Evolutionary conservation across 2,888 invertebrate genomes (phyloP).

Genomic region (Scaptomyza tumidula): DNA sequence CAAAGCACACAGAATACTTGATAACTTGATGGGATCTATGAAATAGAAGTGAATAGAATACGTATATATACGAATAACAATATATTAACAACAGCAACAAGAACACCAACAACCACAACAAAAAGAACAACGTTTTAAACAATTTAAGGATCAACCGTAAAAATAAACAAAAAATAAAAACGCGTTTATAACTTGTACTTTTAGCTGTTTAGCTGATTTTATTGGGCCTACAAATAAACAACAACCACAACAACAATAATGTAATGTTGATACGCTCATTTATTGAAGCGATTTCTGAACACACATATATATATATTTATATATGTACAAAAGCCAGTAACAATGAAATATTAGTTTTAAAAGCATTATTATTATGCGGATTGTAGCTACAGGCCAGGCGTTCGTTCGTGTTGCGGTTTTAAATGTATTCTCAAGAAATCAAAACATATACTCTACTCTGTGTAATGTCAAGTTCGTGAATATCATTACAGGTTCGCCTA

Average conservation of each 20-base stretch:
- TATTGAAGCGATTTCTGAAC: background rate
- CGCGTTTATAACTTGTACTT: conserved; percentile 45
- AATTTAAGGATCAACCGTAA: conserved; percentile 20
- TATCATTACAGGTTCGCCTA: too few relatives aligned
- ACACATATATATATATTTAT: conserved; percentile 8
- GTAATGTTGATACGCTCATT: background rate
- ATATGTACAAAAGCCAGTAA: conserved; percentile 3
- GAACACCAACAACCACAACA: conserved; percentile 3
- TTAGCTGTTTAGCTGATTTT: conserved; percentile 60
- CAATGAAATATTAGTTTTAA: background rate
- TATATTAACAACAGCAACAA: background rate
- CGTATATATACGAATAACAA: conserved; percentile 2
- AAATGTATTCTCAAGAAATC: conserved; percentile 1
- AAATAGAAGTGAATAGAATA: conserved; percentile 1
- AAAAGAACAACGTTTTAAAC: conserved; percentile 3
- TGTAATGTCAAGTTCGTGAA: background rate
- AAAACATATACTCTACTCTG: background rate
- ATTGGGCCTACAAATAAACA: conserved; percentile 64
- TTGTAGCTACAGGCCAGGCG: conserved; percentile 1
- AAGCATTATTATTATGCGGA: background rate
- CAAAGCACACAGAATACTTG: background rate
- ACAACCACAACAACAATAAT: conserved; percentile 2
- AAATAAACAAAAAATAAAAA: background rate
- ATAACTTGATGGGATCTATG: background rate
- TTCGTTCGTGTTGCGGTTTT: conserved; percentile 23